A percentile compares a stretch with the other conserved stretches of the same genome.
phyloP scores from a whole-genome alignment of 2,888 invertebrate genomes.

The Pocota personata region DNA sequence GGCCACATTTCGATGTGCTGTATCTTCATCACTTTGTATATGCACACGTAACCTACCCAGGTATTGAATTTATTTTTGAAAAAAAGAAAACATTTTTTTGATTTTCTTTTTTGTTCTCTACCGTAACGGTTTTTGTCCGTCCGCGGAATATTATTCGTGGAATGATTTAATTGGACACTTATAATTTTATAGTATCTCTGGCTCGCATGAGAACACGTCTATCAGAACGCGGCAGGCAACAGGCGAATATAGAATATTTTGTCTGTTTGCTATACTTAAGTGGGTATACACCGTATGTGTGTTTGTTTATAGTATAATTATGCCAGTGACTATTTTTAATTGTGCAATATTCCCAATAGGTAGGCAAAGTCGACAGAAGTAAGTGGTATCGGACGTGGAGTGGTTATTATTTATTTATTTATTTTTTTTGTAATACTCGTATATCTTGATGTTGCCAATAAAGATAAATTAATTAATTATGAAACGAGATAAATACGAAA shows the following conservation, averaged over 20 bases:
- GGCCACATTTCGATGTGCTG: slow-evolving; percentile 44
- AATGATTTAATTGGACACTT: slow-evolving; percentile 71
- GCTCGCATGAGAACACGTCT: slow-evolving; percentile 16
- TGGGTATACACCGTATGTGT: background rate
- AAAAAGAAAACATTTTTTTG: background rate
- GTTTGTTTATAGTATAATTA: slow-evolving; percentile 8
- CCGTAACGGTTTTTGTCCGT: slow-evolving; percentile 42
- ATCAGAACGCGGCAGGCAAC: slow-evolving; percentile 45
- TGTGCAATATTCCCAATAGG: slow-evolving; percentile 34
- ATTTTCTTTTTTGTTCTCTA: slow-evolving; percentile 7
- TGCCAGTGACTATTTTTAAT: slow-evolving; percentile 63
- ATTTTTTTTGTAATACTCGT: slow-evolving; percentile 45
- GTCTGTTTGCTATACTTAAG: background rate
- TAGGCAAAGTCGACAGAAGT: slow-evolving; percentile 18
- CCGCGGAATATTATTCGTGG: slow-evolving; percentile 70
- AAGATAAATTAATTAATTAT: slow-evolving; percentile 68
- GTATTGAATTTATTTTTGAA: slow-evolving; percentile 36
- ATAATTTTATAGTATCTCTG: slow-evolving; percentile 47
- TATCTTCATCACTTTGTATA: slow-evolving; percentile 29
- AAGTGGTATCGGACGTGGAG: background rate
- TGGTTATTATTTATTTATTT: slow-evolving; percentile 38
- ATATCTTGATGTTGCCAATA: slow-evolving; percentile 58
- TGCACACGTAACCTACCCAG: slow-evolving; percentile 13
- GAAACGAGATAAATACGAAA: slow-evolving; percentile 27
- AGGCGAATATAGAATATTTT: slow-evolving; percentile 32